Evolutionary conservation across 2,888 invertebrate genomes (phyloP).

Genomic region (Scaptomyza reducta): DNA sequence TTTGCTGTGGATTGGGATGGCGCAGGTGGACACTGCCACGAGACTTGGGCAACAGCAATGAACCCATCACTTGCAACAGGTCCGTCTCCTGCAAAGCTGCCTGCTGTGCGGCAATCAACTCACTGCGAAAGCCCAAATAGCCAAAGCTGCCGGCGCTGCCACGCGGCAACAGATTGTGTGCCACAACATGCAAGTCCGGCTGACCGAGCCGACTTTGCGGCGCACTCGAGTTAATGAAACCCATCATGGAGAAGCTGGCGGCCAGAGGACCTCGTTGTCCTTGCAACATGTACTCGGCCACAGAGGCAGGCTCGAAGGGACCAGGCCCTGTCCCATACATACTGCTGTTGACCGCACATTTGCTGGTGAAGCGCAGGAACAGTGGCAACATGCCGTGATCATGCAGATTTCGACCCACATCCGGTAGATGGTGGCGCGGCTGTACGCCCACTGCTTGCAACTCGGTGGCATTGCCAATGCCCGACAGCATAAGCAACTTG

Average conservation of each 20-base stretch:
- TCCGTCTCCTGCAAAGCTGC: slow-evolving; percentile 44
- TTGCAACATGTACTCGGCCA: slow-evolving; percentile 70
- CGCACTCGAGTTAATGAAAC: slow-evolving; percentile 85
- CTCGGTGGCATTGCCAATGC: slow-evolving; percentile 39
- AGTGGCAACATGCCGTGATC: slow-evolving; percentile 90
- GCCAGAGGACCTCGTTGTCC: slow-evolving; percentile 74
- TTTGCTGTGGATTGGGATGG: slow-evolving; percentile 85
- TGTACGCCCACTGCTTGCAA: slow-evolving; percentile 33
- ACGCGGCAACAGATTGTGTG: slow-evolving; percentile 62
- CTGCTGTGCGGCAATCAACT: slow-evolving; percentile 53
- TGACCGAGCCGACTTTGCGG: slow-evolving; percentile 31
- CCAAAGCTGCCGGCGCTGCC: slow-evolving; percentile 55
- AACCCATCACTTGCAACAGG: slow-evolving; percentile 70
- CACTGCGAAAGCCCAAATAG: slow-evolving; percentile 57
- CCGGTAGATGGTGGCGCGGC: slow-evolving; percentile 53
- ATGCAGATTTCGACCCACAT: slow-evolving; percentile 90
- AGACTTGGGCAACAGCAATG: slow-evolving; percentile 82
- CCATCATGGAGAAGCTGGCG: slow-evolving; percentile 85
- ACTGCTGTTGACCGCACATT: slow-evolving; percentile 25
- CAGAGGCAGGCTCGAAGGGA: slow-evolving; percentile 52
- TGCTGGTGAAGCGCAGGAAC: slow-evolving; percentile 70
- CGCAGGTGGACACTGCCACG: slow-evolving; percentile 85
- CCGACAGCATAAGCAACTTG: slow-evolving; percentile 84
- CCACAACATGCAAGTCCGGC: slow-evolving; percentile 87
- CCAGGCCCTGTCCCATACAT: not conserved